Evolutionary conservation across 2,113 vertebrate genomes (phyloP), one percentile per base, ranked within the genome.

Genomic region (Morphnarchus princeps): DNA sequence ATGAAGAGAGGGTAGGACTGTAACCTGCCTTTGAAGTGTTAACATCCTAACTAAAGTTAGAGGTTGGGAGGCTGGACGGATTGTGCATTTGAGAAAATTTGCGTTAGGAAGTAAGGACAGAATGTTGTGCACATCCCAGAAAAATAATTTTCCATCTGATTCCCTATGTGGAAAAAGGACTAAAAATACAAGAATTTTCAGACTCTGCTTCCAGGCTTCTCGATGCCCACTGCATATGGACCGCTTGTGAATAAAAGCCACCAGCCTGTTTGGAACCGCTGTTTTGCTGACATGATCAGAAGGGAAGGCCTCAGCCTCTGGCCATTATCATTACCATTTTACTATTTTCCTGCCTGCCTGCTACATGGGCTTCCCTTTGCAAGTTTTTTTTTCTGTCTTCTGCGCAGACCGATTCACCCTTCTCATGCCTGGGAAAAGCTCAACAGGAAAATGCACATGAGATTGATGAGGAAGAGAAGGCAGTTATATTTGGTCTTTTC

Each of bases 271-370:
- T 93, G 86, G 43, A 79, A 28, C 6, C 1, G 10, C 95, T 71
- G 32, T 73, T 95, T 36, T 93, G 89, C 69, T 89, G 80, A 62
- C 71, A 62, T 76, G 93, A 93, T 67, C 82, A 29, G 92, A 96
- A 95, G 81, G 89, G 77, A 91, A 97, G 91, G 81, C 87, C 70
- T 90, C 78, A 92, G 94, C 73, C 83, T 84, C 83, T 85, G 89
- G 83, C 83, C 83, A 70, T 91, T 87, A 36, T 76, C 96, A 96
- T 97, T 95, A 82, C 70, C 89, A 92, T 95, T 92, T 91, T 93
- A 95, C 38, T 94, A 1, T 76, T 91, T 94, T 92, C 83, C 66
- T 97, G 94, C 83, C 80, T 96, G 92, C 87, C 90, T 97, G 94
- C 92, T 90, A 89, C 81, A 79, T 91, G 81, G 93, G 77, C 87